A percentile compares a stretch with the other conserved stretches of the same genome.
phyloP scores from a whole-genome alignment of 2,797 vertebrate species.

The Acanthurus lineatus region DNA sequence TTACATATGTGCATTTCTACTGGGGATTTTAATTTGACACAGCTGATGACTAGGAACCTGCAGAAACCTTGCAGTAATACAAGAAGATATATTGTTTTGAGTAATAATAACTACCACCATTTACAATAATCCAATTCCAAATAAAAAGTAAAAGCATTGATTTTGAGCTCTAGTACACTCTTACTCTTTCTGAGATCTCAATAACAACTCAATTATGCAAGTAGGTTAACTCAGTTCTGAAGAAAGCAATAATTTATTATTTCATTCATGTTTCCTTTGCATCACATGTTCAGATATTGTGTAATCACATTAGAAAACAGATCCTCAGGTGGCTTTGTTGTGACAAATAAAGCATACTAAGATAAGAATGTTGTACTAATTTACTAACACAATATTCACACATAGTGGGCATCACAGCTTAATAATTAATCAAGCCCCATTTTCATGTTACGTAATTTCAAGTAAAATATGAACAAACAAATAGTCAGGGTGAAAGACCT shows the following conservation, averaged over 20 bases:
- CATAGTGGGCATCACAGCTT: neutral
- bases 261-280: neutral
- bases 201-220: neutral
- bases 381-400: neutral
- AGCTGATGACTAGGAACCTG: neutral
- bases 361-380: neutral
- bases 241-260: constrained; percentile 22
- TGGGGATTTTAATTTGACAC: neutral
- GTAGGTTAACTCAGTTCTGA: neutral
- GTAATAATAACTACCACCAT: neutral
- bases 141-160: neutral
- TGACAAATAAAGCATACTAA: neutral
- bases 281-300: neutral
- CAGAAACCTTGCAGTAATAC: neutral
- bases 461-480: constrained; percentile 1
- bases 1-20: neutral
- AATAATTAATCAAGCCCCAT: constrained; percentile 1
- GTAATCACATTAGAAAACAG: constrained; percentile 4
- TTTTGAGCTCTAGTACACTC: neutral
- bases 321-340: neutral
- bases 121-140: neutral
- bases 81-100: neutral
- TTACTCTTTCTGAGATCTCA: neutral
- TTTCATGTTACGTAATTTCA: constrained; percentile 23
- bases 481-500: neutral